phyloP scores from a whole-genome alignment of 1,140 invertebrate species.

The Drosophila ogumai region DNA sequence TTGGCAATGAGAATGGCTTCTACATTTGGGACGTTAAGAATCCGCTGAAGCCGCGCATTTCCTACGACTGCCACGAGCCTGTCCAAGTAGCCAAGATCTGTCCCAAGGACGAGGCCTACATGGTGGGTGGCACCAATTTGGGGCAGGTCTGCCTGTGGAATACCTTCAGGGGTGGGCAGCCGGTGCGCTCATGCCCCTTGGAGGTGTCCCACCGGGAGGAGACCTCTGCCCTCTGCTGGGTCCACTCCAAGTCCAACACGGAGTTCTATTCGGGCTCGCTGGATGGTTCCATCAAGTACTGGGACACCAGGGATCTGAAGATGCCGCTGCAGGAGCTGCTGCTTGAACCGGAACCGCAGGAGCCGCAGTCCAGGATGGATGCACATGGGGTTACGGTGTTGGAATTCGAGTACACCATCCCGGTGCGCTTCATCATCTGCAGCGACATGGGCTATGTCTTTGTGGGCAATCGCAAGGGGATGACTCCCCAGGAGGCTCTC shows the following conservation, averaged over 20 bases:
- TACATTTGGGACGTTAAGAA: slow-evolving; percentile 96
- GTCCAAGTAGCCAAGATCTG: slow-evolving; percentile 93
- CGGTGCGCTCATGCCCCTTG: slow-evolving; percentile 86
- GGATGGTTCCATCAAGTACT: slow-evolving; percentile 93
- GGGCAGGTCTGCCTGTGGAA: slow-evolving; percentile 94
- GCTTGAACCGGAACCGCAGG: slow-evolving; percentile 88
- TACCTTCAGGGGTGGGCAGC: slow-evolving; percentile 87
- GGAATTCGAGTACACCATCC: slow-evolving; percentile 94
- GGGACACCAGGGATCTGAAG: slow-evolving; percentile 93
- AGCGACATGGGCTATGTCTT: slow-evolving; percentile 91
- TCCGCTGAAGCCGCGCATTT: slow-evolving; percentile 91
- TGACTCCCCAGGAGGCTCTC: slow-evolving; percentile 91
- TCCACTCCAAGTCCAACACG: slow-evolving; percentile 91
- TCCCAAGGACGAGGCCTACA: slow-evolving; percentile 91
- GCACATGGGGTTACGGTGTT: slow-evolving; percentile 91
- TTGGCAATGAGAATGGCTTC: slow-evolving; percentile 85
- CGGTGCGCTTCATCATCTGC: slow-evolving; percentile 90
- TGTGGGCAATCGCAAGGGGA: slow-evolving; percentile 91
- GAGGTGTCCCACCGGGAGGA: slow-evolving; percentile 90
- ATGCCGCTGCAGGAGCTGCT: slow-evolving; percentile 90
- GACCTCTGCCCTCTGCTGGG: slow-evolving; percentile 90
- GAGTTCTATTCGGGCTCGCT: slow-evolving; percentile 94
- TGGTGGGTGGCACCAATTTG: slow-evolving; percentile 92
- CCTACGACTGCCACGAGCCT: slow-evolving; percentile 88
- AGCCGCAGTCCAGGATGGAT: slow-evolving; percentile 87